phyloP scores from a whole-genome alignment of 2,797 vertebrate genomes.

The Hirundo rustica region DNA sequence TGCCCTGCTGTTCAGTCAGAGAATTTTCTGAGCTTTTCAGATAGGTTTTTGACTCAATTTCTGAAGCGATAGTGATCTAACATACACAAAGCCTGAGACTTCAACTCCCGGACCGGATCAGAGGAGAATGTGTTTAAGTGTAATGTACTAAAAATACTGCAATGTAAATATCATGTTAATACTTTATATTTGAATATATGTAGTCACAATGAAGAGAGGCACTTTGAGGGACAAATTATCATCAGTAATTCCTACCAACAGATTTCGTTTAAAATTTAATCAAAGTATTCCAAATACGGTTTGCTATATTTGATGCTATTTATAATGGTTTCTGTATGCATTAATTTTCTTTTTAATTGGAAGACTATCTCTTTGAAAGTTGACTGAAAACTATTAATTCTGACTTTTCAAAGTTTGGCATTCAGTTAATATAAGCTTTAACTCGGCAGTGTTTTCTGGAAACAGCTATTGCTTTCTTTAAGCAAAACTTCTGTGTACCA shows the following conservation, averaged over 20 bases:
- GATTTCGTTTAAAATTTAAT: constrained; percentile 44
- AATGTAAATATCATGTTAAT: constrained; percentile 23
- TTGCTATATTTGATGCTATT: constrained; percentile 34
- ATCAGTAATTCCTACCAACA: constrained; percentile 3
- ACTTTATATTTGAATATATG: not conserved
- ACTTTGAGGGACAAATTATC: not conserved
- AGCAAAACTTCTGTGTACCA: not conserved
- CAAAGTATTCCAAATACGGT: constrained; percentile 27
- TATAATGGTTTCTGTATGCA: constrained; percentile 36
- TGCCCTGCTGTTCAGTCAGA: not conserved
- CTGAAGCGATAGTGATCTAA: not conserved
- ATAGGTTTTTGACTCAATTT: not conserved
- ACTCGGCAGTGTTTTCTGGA: not conserved
- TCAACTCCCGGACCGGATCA: not conserved
- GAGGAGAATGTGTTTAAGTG: not conserved
- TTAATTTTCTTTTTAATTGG: constrained; percentile 56
- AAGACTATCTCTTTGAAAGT: constrained; percentile 39
- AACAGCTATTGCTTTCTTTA: not conserved
- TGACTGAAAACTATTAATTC: constrained; percentile 38
- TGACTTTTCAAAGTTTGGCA: constrained; percentile 15
- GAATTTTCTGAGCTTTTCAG: not conserved
- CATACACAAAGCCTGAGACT: not conserved
- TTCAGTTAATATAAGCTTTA: not conserved
- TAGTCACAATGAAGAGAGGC: not conserved
- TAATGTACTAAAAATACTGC: not conserved